Conservation (phyloP, 2,888 invertebrate genomes). For the Crepidodera aurea region DNA sequence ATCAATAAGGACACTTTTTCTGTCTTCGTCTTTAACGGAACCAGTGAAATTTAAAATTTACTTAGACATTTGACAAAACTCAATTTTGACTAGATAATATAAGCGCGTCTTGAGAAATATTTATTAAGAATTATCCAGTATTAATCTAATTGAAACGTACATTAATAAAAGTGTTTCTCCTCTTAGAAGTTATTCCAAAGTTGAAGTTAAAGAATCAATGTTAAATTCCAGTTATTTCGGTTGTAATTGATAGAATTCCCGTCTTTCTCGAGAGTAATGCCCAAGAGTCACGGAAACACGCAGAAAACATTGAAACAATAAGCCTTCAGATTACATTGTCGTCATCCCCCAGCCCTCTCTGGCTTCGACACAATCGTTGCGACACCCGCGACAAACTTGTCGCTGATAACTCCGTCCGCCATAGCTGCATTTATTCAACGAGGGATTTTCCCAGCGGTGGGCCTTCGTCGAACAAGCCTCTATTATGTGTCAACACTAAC, state of each 20-base stretch:
- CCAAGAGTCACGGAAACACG: conserved; percentile 28
- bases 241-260: conserved; percentile 19
- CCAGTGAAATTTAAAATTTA: too few species aligned
- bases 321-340: conserved; percentile 56
- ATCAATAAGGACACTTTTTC: too few species aligned
- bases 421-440: conserved; percentile 33
- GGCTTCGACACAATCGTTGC: conserved; percentile 41
- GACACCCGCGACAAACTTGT: conserved; percentile 41
- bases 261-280: conserved; percentile 16
- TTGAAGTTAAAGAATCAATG: too few species aligned
- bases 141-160: too few species aligned
- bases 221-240: background rate
- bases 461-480: conserved; percentile 16
- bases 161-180: too few species aligned
- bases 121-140: too few species aligned
- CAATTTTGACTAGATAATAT: too few species aligned
- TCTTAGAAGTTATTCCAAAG: too few species aligned
- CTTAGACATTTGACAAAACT: too few species aligned
- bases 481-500: conserved; percentile 41
- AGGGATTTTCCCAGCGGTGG: conserved; percentile 5
- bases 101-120: too few species aligned
- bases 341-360: conserved; percentile 37
- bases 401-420: conserved; percentile 36
- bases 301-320: conserved; percentile 51
- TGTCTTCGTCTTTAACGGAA: too few species aligned